phyloP scores from a whole-genome alignment of 2,888 invertebrate genomes.

The Drosophila lacicola region DNA sequence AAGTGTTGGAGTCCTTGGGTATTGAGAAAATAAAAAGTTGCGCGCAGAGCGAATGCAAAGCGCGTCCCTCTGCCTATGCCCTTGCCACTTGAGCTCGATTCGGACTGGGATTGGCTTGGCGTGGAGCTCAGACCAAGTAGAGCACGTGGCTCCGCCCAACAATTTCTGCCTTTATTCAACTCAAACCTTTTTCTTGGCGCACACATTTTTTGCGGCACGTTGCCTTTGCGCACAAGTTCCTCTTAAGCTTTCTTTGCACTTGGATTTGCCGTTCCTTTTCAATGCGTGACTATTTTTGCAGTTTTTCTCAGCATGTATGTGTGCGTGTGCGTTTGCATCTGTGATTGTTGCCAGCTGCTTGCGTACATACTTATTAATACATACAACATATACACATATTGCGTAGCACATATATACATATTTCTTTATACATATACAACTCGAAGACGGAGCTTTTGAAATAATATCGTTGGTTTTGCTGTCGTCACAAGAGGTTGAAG shows the following conservation, averaged over 20 bases:
- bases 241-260: conserved; percentile 40
- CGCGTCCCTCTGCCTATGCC: conserved; percentile 15
- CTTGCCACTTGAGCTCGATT: conserved; percentile 4
- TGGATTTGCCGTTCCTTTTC: conserved; percentile 46
- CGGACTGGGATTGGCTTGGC: conserved; percentile 66
- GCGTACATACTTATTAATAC: conserved; percentile 12
- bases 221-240: conserved; percentile 43
- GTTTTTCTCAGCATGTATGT: conserved; percentile 35
- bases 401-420: not conserved
- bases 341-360: conserved; percentile 6
- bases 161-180: conserved; percentile 46
- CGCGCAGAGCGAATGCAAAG: conserved; percentile 39
- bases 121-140: conserved; percentile 25
- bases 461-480: conserved; percentile 25
- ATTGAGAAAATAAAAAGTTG: conserved; percentile 33
- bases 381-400: not conserved
- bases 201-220: conserved; percentile 55
- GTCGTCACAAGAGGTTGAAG: not conserved
- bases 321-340: not conserved
- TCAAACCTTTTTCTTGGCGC: conserved; percentile 58
- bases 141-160: conserved; percentile 66
- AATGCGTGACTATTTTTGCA: conserved; percentile 53
- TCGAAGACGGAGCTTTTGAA: conserved; percentile 38
- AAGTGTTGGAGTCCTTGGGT: conserved; percentile 34
- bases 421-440: conserved; percentile 4